These are phyloP conservation scores for Empidonax traillii DNA, from an alignment of 2,113 vertebrate species.

Conservation along the genomic window DNA sequence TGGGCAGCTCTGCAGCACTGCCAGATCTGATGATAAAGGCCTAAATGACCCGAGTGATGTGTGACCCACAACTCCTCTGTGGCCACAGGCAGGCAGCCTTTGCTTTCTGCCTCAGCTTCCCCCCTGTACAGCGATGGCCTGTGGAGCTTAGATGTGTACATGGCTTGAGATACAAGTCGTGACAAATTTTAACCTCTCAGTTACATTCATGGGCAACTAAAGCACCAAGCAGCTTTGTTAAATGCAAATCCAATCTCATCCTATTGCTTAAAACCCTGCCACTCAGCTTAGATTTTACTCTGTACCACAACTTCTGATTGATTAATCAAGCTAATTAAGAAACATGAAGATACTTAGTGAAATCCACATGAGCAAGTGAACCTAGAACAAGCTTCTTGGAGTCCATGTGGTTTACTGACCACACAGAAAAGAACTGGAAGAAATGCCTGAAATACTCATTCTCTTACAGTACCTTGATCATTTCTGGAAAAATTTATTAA, in stretches of 20 bases:
- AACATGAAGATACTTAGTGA: background rate
- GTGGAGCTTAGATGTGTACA: accelerated
- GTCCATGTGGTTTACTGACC: background rate
- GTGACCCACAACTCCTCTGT: background rate
- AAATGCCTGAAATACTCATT: background rate
- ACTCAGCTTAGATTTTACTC: background rate
- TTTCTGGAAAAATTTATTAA: background rate
- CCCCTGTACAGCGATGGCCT: background rate
- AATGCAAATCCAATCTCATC: background rate
- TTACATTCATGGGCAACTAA: background rate
- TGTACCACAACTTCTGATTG: background rate
- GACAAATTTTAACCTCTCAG: background rate
- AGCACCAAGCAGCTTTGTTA: background rate
- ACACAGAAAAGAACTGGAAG: background rate
- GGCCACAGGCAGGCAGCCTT: background rate
- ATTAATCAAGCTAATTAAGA: constrained; percentile 15
- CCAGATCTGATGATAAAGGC: background rate
- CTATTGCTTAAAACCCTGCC: background rate
- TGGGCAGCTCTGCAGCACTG: background rate
- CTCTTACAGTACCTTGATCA: background rate
- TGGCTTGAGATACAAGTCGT: accelerated
- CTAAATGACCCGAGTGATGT: background rate
- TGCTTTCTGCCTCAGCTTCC: background rate
- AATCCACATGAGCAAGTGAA: background rate
- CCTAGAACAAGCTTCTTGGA: background rate